Percentiles rank a stretch among this genome's conserved stretches.
Conservation (phyloP, 2,888 invertebrate genomes). For the Phyllotreta cruciferae region DNA sequence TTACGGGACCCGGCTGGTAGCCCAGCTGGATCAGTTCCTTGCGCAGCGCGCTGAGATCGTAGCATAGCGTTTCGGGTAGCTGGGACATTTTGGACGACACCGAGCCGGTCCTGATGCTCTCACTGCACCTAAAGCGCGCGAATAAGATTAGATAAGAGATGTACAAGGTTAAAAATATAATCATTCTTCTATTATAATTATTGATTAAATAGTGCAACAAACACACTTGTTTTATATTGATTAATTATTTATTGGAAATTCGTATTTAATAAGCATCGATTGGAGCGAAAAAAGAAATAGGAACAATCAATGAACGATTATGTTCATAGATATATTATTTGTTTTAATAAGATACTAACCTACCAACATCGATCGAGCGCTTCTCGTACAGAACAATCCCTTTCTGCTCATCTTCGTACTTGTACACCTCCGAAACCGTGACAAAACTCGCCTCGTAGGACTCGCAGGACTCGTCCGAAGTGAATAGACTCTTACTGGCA, state of each 20-base stretch:
- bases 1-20: constrained; percentile 78
- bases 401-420: constrained; percentile 75
- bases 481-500: constrained; percentile 22
- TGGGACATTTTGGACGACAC: constrained; percentile 52
- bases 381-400: constrained; percentile 75
- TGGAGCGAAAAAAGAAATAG: too few species aligned
- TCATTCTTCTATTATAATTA: too few species aligned
- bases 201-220: too few species aligned
- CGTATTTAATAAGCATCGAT: too few species aligned
- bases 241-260: too few species aligned
- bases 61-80: constrained; percentile 69
- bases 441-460: constrained; percentile 58
- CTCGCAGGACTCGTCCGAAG: constrained; percentile 28
- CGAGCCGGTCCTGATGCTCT: constrained; percentile 45
- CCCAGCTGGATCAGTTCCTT: constrained; percentile 72
- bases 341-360: constrained; percentile 64
- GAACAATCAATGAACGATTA: too few species aligned
- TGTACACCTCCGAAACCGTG: constrained; percentile 75
- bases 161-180: too few species aligned
- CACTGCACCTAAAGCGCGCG: constrained; percentile 44
- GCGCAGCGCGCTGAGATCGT: constrained; percentile 72
- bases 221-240: too few species aligned
- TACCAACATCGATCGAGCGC: constrained; percentile 64
- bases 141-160: constrained; percentile 15
- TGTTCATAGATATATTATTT: too few species aligned